Evolutionary conservation across 1,140 invertebrate species (phyloP).

Genomic region (Octopus bimaculoides): DNA sequence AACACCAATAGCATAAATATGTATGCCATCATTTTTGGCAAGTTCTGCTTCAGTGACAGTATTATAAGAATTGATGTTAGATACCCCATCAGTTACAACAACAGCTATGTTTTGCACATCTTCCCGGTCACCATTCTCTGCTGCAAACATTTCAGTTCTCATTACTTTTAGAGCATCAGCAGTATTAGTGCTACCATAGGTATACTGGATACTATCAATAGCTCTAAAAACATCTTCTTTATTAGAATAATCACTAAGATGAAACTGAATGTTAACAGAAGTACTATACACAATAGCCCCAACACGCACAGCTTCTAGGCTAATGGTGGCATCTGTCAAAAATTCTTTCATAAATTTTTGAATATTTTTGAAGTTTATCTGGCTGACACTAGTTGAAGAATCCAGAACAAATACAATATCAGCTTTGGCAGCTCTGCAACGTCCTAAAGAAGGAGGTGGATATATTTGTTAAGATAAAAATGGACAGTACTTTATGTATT

Average conservation of each 20-base stretch:
- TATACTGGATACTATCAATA: slow-evolving; percentile 38
- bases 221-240: slow-evolving; percentile 29
- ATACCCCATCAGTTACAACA: slow-evolving; percentile 44
- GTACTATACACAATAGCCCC: slow-evolving; percentile 43
- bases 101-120: slow-evolving; percentile 34
- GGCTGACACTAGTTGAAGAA: slow-evolving; percentile 41
- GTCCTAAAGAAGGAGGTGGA: neutral
- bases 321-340: slow-evolving; percentile 36
- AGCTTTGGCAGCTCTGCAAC: slow-evolving; percentile 27
- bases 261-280: slow-evolving; percentile 35
- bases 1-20: slow-evolving; percentile 38
- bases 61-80: slow-evolving; percentile 40
- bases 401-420: slow-evolving; percentile 44
- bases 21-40: slow-evolving; percentile 29
- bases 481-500: too few relatives aligned
- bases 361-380: slow-evolving; percentile 38
- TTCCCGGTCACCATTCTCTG: slow-evolving; percentile 35
- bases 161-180: slow-evolving; percentile 34
- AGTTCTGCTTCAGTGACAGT: slow-evolving; percentile 38
- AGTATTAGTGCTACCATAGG: slow-evolving; percentile 44
- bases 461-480: too few relatives aligned
- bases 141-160: slow-evolving; percentile 33
- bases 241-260: slow-evolving; percentile 34
- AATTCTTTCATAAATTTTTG: slow-evolving; percentile 41
- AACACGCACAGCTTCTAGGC: slow-evolving; percentile 32